These are phyloP conservation scores for Acanthochromis polyacanthus DNA, from an alignment of 2,113 vertebrate genomes.

Conservation along the genomic window DNA sequence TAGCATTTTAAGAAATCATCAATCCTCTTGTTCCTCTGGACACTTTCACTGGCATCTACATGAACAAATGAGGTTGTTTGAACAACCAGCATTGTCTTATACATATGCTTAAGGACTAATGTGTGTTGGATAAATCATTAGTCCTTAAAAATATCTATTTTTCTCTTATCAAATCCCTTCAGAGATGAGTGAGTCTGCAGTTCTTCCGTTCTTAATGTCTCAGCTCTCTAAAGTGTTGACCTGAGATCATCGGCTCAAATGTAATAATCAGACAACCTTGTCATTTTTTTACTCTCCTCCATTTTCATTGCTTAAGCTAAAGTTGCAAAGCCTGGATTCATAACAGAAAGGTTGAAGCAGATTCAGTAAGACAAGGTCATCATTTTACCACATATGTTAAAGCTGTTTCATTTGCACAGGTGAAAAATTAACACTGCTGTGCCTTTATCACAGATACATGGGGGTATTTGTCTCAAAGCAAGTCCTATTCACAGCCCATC, in stretches of 20 bases:
- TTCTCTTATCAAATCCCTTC: too few species aligned
- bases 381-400: constrained; percentile 7
- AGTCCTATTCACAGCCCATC: constrained; percentile 28
- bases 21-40: background rate
- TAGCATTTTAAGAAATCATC: background rate
- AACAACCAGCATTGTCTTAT: background rate
- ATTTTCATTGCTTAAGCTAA: constrained; percentile 18
- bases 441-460: constrained; percentile 37
- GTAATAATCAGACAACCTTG: constrained; percentile 42
- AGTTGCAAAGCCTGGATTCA: constrained; percentile 8
- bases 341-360: constrained; percentile 13
- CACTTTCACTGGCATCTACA: background rate
- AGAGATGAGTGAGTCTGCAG: background rate
- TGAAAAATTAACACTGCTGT: constrained; percentile 27
- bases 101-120: too few species aligned
- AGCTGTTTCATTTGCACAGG: constrained; percentile 24
- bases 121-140: too few species aligned
- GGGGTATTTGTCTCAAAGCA: constrained; percentile 47
- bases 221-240: constrained; percentile 12
- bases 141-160: too few species aligned
- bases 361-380: constrained; percentile 45
- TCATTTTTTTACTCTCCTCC: constrained; percentile 33
- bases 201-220: background rate
- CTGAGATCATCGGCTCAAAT: constrained; percentile 15
- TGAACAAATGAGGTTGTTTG: background rate